A percentile compares a stretch with the other conserved stretches of the same genome.
phyloP scores from a whole-genome alignment of 2,797 vertebrate genomes.

The Champsocephalus esox region DNA sequence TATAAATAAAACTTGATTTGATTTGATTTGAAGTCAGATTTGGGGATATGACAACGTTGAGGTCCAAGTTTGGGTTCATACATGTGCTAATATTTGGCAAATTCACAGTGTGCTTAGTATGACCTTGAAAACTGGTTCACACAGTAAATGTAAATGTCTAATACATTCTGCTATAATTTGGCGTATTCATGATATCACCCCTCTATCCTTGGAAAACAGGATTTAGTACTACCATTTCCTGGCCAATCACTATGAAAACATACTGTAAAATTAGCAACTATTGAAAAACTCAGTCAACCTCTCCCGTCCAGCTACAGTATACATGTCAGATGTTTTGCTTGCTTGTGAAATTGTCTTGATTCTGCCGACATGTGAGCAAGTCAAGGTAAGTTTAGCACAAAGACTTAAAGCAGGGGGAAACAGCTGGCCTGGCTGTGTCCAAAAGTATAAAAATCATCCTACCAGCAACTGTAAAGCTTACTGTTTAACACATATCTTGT shows the following conservation, averaged over 20 bases:
- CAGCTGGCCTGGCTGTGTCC: no score
- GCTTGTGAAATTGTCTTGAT: background rate
- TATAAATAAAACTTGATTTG: no score
- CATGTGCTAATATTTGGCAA: background rate
- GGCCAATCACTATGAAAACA: conserved; percentile 28
- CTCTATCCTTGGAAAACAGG: conserved; percentile 32
- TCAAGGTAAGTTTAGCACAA: background rate
- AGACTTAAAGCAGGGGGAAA: background rate
- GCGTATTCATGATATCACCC: conserved; percentile 34
- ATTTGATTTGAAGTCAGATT: background rate
- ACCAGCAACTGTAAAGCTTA: no score
- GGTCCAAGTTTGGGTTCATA: background rate
- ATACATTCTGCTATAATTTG: conserved; percentile 9
- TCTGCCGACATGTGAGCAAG: no score
- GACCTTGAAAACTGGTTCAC: conserved; percentile 13
- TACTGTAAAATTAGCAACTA: conserved; percentile 8
- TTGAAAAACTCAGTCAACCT: background rate
- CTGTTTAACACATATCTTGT: background rate
- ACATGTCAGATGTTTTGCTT: conserved; percentile 1
- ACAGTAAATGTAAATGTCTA: background rate
- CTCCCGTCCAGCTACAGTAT: background rate
- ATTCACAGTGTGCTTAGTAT: background rate
- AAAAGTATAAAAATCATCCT: no score
- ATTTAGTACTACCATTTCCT: conserved; percentile 19
- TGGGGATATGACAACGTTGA: background rate